Evolutionary conservation across 1,140 invertebrate species (phyloP).

Genomic region (Brachionus paranguensis): DNA sequence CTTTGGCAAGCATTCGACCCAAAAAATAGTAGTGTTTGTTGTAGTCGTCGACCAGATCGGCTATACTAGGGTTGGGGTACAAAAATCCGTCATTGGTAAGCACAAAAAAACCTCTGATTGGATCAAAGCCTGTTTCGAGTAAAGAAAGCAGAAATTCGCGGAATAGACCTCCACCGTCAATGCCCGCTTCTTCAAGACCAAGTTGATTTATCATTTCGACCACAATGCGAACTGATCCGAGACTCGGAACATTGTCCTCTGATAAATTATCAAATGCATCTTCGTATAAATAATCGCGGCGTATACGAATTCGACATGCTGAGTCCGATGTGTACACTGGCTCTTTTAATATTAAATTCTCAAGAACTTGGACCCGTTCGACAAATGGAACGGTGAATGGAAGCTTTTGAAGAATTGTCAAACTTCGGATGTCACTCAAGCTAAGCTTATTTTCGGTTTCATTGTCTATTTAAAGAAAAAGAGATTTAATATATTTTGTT

Average conservation of each 20-base stretch:
- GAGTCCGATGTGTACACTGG: slow-evolving; percentile 59
- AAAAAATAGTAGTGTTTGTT: slow-evolving; percentile 89
- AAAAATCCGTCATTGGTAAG: slow-evolving; percentile 83
- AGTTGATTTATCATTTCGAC: slow-evolving; percentile 74
- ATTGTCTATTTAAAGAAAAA: slow-evolving; percentile 51
- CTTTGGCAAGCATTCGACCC: slow-evolving; percentile 65
- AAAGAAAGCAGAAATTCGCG: slow-evolving; percentile 66
- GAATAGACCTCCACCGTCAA: slow-evolving; percentile 84
- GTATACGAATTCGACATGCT: slow-evolving; percentile 70
- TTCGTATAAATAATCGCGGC: slow-evolving; percentile 88
- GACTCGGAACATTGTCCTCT: slow-evolving; percentile 63
- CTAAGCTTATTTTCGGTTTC: slow-evolving; percentile 72
- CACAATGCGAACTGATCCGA: neutral
- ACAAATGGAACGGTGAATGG: slow-evolving; percentile 87
- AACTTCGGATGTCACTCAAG: slow-evolving; percentile 75
- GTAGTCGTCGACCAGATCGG: slow-evolving; percentile 74
- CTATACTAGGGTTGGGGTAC: slow-evolving; percentile 88
- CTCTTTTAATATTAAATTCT: slow-evolving; percentile 70
- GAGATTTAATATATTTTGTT: neutral
- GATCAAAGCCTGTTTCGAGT: slow-evolving; percentile 89
- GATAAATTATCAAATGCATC: slow-evolving; percentile 92
- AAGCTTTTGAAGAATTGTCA: slow-evolving; percentile 79
- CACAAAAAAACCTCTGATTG: slow-evolving; percentile 86
- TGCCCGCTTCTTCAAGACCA: slow-evolving; percentile 82
- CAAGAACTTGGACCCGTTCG: slow-evolving; percentile 66